These are phyloP conservation scores for Mus minutoides DNA, from an alignment of 2,797 vertebrate species.

Conservation along the genomic window DNA sequence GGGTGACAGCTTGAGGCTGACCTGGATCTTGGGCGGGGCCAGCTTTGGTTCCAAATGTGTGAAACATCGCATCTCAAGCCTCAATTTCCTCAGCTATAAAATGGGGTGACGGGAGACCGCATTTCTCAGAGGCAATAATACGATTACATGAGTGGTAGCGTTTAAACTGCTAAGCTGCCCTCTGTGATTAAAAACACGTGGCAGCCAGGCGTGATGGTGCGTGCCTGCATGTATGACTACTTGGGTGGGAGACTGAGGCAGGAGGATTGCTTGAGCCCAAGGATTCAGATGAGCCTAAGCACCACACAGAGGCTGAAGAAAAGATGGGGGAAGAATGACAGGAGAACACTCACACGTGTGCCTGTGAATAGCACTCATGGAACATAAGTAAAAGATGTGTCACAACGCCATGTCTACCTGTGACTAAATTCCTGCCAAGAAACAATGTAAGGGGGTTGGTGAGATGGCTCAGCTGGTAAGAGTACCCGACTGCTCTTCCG, in stretches of 20 bases:
- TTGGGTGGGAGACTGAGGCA: background rate
- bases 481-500: too few species aligned
- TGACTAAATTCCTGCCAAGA: background rate
- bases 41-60: background rate
- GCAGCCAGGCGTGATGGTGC: background rate
- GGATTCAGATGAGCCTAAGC: background rate
- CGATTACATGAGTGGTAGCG: too few species aligned
- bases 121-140: background rate
- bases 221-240: background rate
- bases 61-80: background rate
- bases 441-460: too few species aligned
- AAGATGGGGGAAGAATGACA: background rate
- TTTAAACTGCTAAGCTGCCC: background rate
- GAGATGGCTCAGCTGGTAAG: too few species aligned
- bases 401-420: background rate
- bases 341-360: too few species aligned
- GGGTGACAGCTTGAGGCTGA: background rate
- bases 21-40: too few species aligned
- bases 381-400: background rate
- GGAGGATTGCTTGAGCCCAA: background rate
- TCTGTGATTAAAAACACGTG: rapidly evolving
- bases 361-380: background rate
- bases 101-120: background rate
- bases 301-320: background rate
- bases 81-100: background rate